Evolutionary conservation across 1,140 invertebrate species (phyloP).

Genomic region (Stenopsyche tienmushanensis): DNA sequence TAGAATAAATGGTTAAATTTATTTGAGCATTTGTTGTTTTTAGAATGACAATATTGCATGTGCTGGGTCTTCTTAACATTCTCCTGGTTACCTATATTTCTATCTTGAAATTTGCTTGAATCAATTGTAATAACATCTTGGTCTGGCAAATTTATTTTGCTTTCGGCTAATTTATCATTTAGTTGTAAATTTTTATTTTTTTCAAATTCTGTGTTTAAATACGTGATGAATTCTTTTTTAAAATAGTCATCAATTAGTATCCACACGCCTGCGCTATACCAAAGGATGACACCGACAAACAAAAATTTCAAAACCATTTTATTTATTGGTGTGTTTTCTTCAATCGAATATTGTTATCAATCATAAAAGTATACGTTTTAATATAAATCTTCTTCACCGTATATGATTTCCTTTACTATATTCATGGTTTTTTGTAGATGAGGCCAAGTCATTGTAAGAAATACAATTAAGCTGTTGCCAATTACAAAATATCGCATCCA

Average conservation of each 20-base stretch:
- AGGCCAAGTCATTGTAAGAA: slow-evolving; percentile 59
- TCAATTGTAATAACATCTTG: no score
- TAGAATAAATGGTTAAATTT: no score
- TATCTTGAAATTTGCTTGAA: not conserved
- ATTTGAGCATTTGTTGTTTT: no score
- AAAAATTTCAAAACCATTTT: slow-evolving; percentile 50
- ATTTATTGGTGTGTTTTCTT: no score
- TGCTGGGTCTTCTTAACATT: no score
- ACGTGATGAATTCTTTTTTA: slow-evolving; percentile 54
- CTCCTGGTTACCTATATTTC: no score
- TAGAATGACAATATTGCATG: no score
- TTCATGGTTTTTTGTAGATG: slow-evolving; percentile 51
- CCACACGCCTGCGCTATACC: slow-evolving; percentile 57
- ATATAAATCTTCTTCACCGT: slow-evolving; percentile 38
- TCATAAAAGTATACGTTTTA: slow-evolving; percentile 30
- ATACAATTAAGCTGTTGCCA: slow-evolving; percentile 57
- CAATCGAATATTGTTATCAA: slow-evolving; percentile 48
- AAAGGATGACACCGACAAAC: slow-evolving; percentile 52
- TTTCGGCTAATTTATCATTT: slow-evolving; percentile 6
- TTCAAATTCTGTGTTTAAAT: slow-evolving; percentile 46
- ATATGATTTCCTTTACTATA: slow-evolving; percentile 50
- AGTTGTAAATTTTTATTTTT: slow-evolving; percentile 48
- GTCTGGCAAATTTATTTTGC: not conserved
- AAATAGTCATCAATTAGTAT: slow-evolving; percentile 58
- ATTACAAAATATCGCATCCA: slow-evolving; percentile 62